phyloP scores from a whole-genome alignment of 2,113 vertebrate species.

The Oenanthe oenanthe region DNA sequence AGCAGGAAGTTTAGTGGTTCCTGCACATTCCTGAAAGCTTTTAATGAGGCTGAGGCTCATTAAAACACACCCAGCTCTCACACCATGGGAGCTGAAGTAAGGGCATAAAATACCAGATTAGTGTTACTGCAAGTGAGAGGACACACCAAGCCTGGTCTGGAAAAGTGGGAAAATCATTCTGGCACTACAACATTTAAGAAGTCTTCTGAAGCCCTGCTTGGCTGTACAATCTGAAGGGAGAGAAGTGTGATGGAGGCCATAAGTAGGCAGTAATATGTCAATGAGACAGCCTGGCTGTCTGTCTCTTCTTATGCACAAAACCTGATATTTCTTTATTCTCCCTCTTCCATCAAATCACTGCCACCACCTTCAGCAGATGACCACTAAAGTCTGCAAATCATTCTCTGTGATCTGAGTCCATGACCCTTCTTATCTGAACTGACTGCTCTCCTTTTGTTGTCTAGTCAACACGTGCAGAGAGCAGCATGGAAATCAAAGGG shows the following conservation, averaged over 20 bases:
- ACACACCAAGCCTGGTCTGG: background rate
- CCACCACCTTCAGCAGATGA: background rate
- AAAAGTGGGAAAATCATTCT: background rate
- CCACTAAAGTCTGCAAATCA: background rate
- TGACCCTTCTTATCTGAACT: background rate
- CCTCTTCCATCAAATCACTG: background rate
- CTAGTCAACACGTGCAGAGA: background rate
- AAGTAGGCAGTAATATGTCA: background rate
- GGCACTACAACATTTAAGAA: background rate
- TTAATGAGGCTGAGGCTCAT: conserved; percentile 41
- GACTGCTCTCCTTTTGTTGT: background rate
- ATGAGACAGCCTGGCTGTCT: background rate
- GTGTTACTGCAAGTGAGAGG: background rate
- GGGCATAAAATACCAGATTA: conserved; percentile 33
- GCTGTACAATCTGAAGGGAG: background rate
- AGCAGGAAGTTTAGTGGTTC: conserved; percentile 12
- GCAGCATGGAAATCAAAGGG: background rate
- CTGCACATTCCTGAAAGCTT: conserved; percentile 37
- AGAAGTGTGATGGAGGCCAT: background rate
- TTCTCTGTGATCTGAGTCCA: background rate
- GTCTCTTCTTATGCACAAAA: background rate
- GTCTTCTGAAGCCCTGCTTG: background rate
- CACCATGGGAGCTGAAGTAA: background rate
- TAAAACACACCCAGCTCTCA: conserved; percentile 47
- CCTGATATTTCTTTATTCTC: background rate